These are phyloP conservation scores for Dicyrtomina minuta DNA, from an alignment of 2,888 invertebrate species.

Conservation along the genomic window DNA sequence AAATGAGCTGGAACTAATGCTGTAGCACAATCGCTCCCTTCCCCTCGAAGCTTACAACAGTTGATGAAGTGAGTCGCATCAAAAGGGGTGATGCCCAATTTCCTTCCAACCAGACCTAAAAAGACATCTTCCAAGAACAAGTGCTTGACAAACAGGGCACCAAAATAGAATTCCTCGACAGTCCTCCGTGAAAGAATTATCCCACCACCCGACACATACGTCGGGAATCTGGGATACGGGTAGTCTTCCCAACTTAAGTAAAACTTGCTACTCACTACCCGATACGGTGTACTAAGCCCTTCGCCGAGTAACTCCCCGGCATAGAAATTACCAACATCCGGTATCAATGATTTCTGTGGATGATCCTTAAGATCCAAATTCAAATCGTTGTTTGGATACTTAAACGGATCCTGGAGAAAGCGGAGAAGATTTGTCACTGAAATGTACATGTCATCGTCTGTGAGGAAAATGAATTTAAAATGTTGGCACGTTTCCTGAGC, in stretches of 20 bases:
- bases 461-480: background rate
- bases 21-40: no score
- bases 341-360: no score
- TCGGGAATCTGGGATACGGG: background rate
- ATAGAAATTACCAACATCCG: no score
- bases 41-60: no score
- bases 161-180: background rate
- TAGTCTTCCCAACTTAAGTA: background rate
- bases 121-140: background rate
- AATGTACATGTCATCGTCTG: background rate
- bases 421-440: background rate
- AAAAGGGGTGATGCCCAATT: conserved; percentile 3
- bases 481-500: background rate
- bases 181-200: background rate
- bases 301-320: no score
- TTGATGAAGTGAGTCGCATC: no score
- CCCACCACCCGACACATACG: background rate
- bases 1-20: no score
- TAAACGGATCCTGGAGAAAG: background rate
- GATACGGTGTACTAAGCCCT: no score
- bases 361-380: no score
- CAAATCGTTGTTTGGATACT: background rate
- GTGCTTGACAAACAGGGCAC: background rate
- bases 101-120: background rate
- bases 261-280: no score